These are phyloP conservation scores for Cherax destructor DNA, from an alignment of 1,140 invertebrate species.

Conservation along the genomic window DNA sequence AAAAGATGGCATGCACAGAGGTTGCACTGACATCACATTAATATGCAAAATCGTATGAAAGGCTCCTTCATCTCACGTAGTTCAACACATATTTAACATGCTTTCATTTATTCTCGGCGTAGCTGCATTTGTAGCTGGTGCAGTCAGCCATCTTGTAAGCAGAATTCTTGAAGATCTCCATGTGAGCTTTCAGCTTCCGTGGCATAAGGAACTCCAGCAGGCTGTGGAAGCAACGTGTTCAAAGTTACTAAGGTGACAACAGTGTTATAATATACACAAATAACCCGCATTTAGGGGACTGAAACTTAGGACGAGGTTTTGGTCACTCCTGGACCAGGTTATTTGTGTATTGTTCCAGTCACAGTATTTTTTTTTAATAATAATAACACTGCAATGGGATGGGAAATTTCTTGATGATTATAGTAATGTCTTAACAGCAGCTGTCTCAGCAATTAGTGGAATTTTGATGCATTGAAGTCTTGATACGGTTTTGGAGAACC, in stretches of 20 bases:
- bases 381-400: no score
- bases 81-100: neutral
- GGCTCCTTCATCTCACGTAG: neutral
- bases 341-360: no score
- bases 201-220: slow-evolving; percentile 43
- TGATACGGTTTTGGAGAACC: no score
- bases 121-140: slow-evolving; percentile 37
- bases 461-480: no score
- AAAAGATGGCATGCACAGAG: no score
- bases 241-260: neutral
- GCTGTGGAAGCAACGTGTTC: slow-evolving; percentile 12
- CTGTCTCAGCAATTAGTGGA: no score
- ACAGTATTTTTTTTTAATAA: no score
- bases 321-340: no score
- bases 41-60: neutral
- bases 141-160: slow-evolving; percentile 37
- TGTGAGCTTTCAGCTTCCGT: neutral
- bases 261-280: neutral
- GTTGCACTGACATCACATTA: neutral
- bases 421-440: no score
- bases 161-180: slow-evolving; percentile 58
- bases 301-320: no score
- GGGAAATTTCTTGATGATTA: no score
- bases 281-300: no score
- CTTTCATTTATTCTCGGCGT: neutral